Evolutionary conservation across 2,888 invertebrate genomes (phyloP).

Genomic region (Athalia circularis): DNA sequence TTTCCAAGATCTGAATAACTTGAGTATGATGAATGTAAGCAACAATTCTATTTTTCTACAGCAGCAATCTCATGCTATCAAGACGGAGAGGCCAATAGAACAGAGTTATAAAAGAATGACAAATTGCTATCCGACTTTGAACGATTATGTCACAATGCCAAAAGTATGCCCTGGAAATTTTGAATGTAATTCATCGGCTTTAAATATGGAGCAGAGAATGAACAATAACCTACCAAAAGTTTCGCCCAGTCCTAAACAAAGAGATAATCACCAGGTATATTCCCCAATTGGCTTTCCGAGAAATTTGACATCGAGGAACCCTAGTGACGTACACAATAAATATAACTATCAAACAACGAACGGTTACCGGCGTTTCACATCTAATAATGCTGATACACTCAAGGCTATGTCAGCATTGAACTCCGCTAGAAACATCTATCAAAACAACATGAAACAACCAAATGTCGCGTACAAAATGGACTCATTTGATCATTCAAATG

Average conservation of each 20-base stretch:
- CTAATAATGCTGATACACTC: slow-evolving; percentile 64
- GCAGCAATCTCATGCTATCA: slow-evolving; percentile 58
- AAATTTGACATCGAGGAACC: slow-evolving; percentile 57
- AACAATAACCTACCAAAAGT: slow-evolving; percentile 66
- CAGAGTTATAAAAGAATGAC: slow-evolving; percentile 65
- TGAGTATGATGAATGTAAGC: slow-evolving; percentile 59
- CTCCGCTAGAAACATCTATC: slow-evolving; percentile 55
- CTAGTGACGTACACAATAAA: slow-evolving; percentile 62
- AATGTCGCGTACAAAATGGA: slow-evolving; percentile 64
- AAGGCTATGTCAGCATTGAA: slow-evolving; percentile 61
- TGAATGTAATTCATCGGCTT: slow-evolving; percentile 57
- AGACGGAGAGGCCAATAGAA: slow-evolving; percentile 64
- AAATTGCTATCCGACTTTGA: slow-evolving; percentile 60
- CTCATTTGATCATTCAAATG: slow-evolving; percentile 63
- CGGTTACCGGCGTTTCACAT: slow-evolving; percentile 66
- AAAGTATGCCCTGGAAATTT: slow-evolving; percentile 57
- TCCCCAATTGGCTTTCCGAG: slow-evolving; percentile 68
- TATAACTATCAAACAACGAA: slow-evolving; percentile 65
- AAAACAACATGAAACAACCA: slow-evolving; percentile 62
- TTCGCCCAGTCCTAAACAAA: slow-evolving; percentile 58
- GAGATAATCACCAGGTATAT: slow-evolving; percentile 56
- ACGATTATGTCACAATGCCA: slow-evolving; percentile 60
- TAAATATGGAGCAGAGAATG: slow-evolving; percentile 62
- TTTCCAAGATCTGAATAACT: slow-evolving; percentile 60
- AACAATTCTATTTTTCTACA: slow-evolving; percentile 58